Percentiles rank a stretch among this genome's conserved stretches.
Conservation (phyloP, 1,140 invertebrate genomes). For the Macrostomum lignano region DNA sequence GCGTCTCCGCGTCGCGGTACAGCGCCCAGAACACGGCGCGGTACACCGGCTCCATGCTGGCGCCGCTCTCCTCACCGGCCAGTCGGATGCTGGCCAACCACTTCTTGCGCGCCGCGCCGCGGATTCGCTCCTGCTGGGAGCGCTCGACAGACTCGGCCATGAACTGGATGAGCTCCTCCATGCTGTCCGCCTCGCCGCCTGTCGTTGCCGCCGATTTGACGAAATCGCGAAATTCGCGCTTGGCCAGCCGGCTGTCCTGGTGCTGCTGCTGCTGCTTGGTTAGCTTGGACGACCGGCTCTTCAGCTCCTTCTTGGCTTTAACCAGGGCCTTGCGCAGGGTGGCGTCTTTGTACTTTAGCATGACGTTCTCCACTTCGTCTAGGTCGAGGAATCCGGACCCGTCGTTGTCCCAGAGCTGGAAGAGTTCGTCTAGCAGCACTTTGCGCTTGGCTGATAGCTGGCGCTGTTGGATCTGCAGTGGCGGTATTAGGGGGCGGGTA, state of each 20-base stretch:
- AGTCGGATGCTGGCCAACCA: constrained; percentile 21
- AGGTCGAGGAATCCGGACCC: constrained; percentile 21
- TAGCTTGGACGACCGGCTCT: no score
- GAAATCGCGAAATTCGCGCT: constrained; percentile 19
- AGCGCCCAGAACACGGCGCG: constrained; percentile 22
- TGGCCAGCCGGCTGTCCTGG: constrained; percentile 15
- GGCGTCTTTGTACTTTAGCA: constrained; percentile 22
- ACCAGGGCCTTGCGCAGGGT: constrained; percentile 15
- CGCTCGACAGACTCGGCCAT: constrained; percentile 19
- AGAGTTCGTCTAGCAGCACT: constrained; percentile 15
- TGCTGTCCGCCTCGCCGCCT: constrained; percentile 12
- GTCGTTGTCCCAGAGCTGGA: constrained; percentile 28
- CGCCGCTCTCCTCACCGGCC: constrained; percentile 17
- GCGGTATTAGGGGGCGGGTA: no score
- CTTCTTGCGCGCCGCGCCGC: constrained; percentile 25
- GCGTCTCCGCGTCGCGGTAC: constrained; percentile 24
- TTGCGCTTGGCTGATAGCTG: constrained; percentile 18
- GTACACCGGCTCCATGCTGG: constrained; percentile 22
- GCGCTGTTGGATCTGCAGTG: no score
- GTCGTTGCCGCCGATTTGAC: constrained; percentile 13
- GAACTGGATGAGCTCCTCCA: constrained; percentile 22
- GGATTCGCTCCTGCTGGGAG: constrained; percentile 18
- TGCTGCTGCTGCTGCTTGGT: no score
- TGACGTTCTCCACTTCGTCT: constrained; percentile 17
- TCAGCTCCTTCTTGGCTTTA: constrained; percentile 11